Base-by-base conservation (phyloP, 2,888 invertebrate genomes). In the Phyto melanocephala region DNA sequence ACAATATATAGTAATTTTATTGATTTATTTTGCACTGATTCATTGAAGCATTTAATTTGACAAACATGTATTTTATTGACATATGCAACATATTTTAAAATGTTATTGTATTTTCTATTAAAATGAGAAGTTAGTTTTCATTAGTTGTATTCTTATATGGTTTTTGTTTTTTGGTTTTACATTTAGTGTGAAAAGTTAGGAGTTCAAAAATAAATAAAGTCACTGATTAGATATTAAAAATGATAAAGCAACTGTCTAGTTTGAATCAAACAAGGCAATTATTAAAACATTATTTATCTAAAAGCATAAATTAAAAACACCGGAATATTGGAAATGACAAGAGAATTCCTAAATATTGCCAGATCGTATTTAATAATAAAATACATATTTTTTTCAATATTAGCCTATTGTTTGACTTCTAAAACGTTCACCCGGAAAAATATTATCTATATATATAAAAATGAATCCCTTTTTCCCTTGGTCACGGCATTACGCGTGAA, bases 41-140 rank as follows among this genome's bases (percentile, higher is more conserved):
- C 33, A 75, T 71, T 82, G 68, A 75, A 81, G 78, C 81, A 72
- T 71, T 82, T 58, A 45, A 78, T 65, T 65, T 82, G 78, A 72
- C 67, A 81, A 33, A 37, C 15, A 11, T 68, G 33, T 63, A 47
- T 68, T 77, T 67, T 78, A 78, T 75, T 82, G 78, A 70, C 70
- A 70, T 45, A 68, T 54, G 52, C 20, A 50, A 33, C 20, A 37
- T 72, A 37, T 77, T 58, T 58, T 5, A 13, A 11, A 45, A 45
- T 37, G 54, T 17, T 63, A 8, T 33, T 65, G 5, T 24, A 10
- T 33, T 28, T 56, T 17, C 33, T 11, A 17, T 56, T 35, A 33
- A 17, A 47, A 35, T 17, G 7, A 33, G 22, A 60, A 67, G 52
- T 60, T 68, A 60, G 33, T 58, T 70, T 70, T 62, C 45, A 78